phyloP scores from a whole-genome alignment of 1,140 invertebrate species.

The Nymphalis io region DNA sequence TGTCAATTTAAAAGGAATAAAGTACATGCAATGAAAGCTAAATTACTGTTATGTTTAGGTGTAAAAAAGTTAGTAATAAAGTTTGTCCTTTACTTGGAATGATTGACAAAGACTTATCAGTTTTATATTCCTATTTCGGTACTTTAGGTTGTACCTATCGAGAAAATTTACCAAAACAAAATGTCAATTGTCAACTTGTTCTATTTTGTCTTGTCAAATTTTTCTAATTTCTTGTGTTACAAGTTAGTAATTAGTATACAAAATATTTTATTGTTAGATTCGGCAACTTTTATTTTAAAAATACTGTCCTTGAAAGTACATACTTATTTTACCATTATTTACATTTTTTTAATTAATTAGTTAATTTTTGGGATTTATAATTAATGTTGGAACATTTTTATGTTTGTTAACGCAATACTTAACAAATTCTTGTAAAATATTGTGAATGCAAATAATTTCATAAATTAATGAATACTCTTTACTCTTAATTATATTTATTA shows the following conservation, averaged over 20 bases:
- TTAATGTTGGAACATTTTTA: too few species aligned
- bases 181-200: background rate
- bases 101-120: background rate
- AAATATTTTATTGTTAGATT: background rate
- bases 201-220: background rate
- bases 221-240: background rate
- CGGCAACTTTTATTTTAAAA: too few species aligned
- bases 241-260: background rate
- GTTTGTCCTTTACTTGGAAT: background rate
- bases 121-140: background rate
- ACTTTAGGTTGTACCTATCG: too few species aligned
- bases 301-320: too few species aligned
- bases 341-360: too few species aligned
- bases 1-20: background rate
- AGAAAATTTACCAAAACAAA: background rate
- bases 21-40: conserved; percentile 7
- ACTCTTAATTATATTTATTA: too few species aligned
- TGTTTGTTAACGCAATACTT: too few species aligned
- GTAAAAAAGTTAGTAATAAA: background rate
- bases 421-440: too few species aligned
- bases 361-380: too few species aligned
- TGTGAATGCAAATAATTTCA: too few species aligned
- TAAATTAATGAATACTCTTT: too few species aligned
- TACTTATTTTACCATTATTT: too few species aligned
- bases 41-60: background rate